A percentile compares a stretch with the other conserved stretches of the same genome.
phyloP scores from a whole-genome alignment of 1,140 invertebrate genomes.

The Aphaenogaster ashmeadi region DNA sequence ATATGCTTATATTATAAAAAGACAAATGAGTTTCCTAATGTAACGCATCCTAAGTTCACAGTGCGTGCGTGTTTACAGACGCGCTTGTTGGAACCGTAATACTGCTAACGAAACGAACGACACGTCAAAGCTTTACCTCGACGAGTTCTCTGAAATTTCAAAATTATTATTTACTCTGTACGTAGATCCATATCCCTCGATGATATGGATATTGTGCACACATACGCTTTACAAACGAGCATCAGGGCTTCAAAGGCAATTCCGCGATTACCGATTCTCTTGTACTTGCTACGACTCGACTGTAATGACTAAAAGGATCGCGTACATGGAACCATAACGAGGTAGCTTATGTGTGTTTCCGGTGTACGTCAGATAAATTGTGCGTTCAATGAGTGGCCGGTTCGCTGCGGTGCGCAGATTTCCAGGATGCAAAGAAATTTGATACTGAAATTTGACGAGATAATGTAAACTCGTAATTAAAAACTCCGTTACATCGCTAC shows the following conservation, averaged over 20 bases:
- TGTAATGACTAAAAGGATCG: slow-evolving; percentile 48
- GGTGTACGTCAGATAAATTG: slow-evolving; percentile 11
- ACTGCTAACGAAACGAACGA: slow-evolving; percentile 26
- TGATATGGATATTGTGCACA: slow-evolving; percentile 61
- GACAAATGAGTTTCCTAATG: neutral
- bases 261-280: slow-evolving; percentile 45
- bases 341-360: slow-evolving; percentile 43
- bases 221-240: slow-evolving; percentile 62
- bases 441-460: slow-evolving; percentile 30
- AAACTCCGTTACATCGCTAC: slow-evolving; percentile 12
- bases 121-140: slow-evolving; percentile 33
- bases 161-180: slow-evolving; percentile 56
- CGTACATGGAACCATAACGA: slow-evolving; percentile 40
- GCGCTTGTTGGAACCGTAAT: neutral
- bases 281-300: slow-evolving; percentile 39
- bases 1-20: neutral
- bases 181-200: slow-evolving; percentile 20
- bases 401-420: neutral
- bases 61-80: slow-evolving; percentile 13
- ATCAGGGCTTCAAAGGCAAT: slow-evolving; percentile 54
- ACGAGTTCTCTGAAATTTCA: slow-evolving; percentile 53
- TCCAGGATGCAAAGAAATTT: neutral
- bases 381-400: neutral
- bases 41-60: neutral
- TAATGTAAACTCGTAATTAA: slow-evolving; percentile 44